Evolutionary conservation across 2,888 invertebrate species (phyloP).

Genomic region (Caenorhabditis angaria): DNA sequence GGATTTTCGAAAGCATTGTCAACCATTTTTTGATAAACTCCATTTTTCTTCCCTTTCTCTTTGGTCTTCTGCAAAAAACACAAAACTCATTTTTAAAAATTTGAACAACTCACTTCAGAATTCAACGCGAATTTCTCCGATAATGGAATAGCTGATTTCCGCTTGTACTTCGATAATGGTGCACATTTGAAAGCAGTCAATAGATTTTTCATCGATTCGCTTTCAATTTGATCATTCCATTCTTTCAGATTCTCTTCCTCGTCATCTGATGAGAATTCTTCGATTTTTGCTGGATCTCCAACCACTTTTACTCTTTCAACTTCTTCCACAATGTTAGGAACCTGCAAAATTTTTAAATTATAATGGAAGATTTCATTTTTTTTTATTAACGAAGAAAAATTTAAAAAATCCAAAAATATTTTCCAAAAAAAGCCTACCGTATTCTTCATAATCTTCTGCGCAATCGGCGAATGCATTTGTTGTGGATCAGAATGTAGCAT

Average conservation of each 20-base stretch:
- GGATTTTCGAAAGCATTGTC: slow-evolving; percentile 10
- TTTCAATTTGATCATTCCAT: slow-evolving; percentile 9
- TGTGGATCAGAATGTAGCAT: slow-evolving; percentile 22
- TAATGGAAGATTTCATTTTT: too few relatives aligned
- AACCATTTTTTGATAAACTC: slow-evolving; percentile 10
- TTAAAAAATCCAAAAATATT: background rate
- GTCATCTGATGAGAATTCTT: slow-evolving; percentile 19
- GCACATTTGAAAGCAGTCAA: background rate
- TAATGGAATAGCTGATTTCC: slow-evolving; percentile 3
- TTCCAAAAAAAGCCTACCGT: background rate
- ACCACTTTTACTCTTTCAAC: slow-evolving; percentile 16
- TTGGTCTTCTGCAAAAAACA: background rate
- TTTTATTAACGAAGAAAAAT: background rate
- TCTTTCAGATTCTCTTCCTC: slow-evolving; percentile 22
- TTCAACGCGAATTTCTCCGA: slow-evolving; percentile 10
- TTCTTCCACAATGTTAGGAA: slow-evolving; percentile 10
- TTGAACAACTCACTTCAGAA: background rate
- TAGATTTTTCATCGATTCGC: background rate
- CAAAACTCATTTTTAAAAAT: background rate
- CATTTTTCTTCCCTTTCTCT: slow-evolving; percentile 1
- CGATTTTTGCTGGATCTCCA: slow-evolving; percentile 15
- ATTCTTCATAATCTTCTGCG: background rate
- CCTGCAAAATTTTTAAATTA: slow-evolving; percentile 6
- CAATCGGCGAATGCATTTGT: slow-evolving; percentile 22
- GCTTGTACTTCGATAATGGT: background rate